Evolutionary conservation across 2,888 invertebrate species (phyloP), one percentile per base, ranked within the genome.

Genomic region (Alsophila aescularia): DNA sequence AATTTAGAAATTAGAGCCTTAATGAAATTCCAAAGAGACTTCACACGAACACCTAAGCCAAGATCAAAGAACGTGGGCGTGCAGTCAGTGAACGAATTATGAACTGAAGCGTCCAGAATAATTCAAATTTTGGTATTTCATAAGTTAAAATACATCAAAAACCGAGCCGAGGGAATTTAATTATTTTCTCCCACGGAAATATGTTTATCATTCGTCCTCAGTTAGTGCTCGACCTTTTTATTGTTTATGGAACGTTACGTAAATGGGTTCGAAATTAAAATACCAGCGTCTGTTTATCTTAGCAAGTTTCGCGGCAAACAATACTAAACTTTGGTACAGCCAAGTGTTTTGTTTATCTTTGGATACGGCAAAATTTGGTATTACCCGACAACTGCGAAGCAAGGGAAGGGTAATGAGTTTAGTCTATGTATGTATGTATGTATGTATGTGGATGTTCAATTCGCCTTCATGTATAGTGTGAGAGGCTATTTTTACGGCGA

Each of bases 181-280:
- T 49, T 41, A 39, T 52, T 29, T 49, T 34, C 8, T 51, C 34
- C 31, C 34, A 53, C 42, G 29, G 54, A 57, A 63, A 42, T 51
- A 31, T 52, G 34, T 47, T 52, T 56, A 58, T 50, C 31, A 45
- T 50, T 40, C 32, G 57, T 48, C 56, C 50, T 58, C 52, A 43
- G 36, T 39, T 27, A 12, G 47, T 21, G 14, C 27, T 37, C 36
- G 60, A 52, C 55, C 58, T 60, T 51, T 48, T 49, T 40, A 44
- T 53, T 50, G 12, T 13, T 32, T 37, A 1, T 31, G 24, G 12
- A 9, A n/a, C 1, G 29, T 7, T 24, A 1, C 29, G 44, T 31
- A 18, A 62, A 54, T 53, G 49, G 45, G 54, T 60, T 44, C 50
- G 41, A 50, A 51, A 43, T 31, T 21, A 44, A 51, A 51, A 51